Conservation (phyloP, 2,888 invertebrate genomes). For the Dastarcus helophoroides region DNA sequence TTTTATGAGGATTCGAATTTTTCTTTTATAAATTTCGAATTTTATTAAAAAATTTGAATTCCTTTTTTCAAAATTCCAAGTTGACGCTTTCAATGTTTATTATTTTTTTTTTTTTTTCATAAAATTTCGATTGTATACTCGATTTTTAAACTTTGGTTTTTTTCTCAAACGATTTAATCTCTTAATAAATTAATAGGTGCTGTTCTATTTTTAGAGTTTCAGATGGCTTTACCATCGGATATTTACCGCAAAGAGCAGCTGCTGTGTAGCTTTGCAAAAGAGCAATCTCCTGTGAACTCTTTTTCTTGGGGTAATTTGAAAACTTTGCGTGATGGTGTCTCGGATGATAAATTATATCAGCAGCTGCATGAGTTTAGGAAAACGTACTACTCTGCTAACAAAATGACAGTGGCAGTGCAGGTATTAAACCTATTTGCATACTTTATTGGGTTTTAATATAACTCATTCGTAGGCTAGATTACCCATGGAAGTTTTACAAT, state of each 20-base stretch:
- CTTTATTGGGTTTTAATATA: neutral
- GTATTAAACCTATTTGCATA: constrained; percentile 30
- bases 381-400: constrained; percentile 73
- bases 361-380: constrained; percentile 62
- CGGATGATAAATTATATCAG: constrained; percentile 55
- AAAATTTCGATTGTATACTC: no score
- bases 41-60: no score
- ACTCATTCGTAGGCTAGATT: constrained; percentile 42
- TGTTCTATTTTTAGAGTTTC: constrained; percentile 61
- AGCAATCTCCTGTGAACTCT: constrained; percentile 60
- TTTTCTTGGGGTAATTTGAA: constrained; percentile 80
- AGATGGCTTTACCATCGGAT: constrained; percentile 66
- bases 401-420: constrained; percentile 80
- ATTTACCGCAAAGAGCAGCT: constrained; percentile 65
- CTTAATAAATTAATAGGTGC: no score
- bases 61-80: no score
- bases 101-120: no score
- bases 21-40: no score
- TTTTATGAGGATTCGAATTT: no score
- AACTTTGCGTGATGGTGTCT: constrained; percentile 56
- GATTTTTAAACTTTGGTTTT: no score
- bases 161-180: no score
- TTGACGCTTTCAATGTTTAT: no score
- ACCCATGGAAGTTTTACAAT: constrained; percentile 51
- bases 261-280: constrained; percentile 53